phyloP scores from a whole-genome alignment of 1,140 invertebrate species.

The Mycetomoellerius zeteki region DNA sequence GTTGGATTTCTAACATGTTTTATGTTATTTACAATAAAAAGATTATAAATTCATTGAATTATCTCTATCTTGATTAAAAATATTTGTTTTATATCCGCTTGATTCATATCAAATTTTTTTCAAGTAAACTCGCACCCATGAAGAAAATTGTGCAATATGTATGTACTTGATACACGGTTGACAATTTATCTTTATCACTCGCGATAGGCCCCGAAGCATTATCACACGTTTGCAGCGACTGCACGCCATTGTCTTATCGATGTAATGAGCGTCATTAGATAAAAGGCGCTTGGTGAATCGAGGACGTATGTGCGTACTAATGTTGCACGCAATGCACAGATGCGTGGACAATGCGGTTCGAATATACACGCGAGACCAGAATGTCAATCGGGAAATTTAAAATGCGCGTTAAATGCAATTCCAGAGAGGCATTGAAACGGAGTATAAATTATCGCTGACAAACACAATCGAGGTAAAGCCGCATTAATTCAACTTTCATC shows the following conservation, averaged over 20 bases:
- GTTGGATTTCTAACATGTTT: no score
- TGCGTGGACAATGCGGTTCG: constrained; percentile 10
- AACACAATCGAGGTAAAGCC: constrained; percentile 44
- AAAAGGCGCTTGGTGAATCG: constrained; percentile 15
- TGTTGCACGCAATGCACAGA: not conserved
- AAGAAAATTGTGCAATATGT: constrained; percentile 1
- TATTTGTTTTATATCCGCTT: not conserved
- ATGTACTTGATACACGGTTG: not conserved
- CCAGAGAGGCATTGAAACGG: constrained; percentile 7
- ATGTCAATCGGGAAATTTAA: constrained; percentile 16
- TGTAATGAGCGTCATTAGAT: constrained; percentile 54
- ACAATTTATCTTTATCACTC: constrained; percentile 33
- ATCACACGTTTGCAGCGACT: constrained; percentile 21
- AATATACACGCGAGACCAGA: not conserved
- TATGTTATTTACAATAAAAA: not conserved
- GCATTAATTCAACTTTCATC: constrained; percentile 58
- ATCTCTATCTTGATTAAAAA: not conserved
- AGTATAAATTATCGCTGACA: constrained; percentile 51
- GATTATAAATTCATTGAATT: constrained; percentile 18
- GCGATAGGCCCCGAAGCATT: constrained; percentile 4
- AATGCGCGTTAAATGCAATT: constrained; percentile 25
- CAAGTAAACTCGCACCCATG: not conserved
- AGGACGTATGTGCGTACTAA: constrained; percentile 1
- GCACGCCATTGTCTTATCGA: constrained; percentile 50
- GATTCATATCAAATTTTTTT: not conserved